Evolutionary conservation across 2,888 invertebrate genomes (phyloP).

Genomic region (Microchrysa polita): DNA sequence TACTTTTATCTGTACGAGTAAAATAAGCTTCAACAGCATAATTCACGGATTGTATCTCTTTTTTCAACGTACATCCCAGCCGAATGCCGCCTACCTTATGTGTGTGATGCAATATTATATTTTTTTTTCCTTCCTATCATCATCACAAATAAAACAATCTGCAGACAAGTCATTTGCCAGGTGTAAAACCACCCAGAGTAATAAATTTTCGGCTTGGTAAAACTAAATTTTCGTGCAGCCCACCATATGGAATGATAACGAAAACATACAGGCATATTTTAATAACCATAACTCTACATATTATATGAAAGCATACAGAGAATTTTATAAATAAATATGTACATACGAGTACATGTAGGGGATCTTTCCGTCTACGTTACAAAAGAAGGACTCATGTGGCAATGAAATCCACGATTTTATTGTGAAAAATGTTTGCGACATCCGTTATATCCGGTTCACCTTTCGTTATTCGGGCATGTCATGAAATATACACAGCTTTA

Average conservation of each 20-base stretch:
- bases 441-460: conserved; percentile 39
- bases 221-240: conserved; percentile 33
- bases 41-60: not conserved
- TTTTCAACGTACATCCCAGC: not conserved
- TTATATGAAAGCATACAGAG: not conserved
- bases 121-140: not conserved
- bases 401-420: conserved; percentile 31
- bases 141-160: conserved; percentile 40
- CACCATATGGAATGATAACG: conserved; percentile 15
- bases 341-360: conserved; percentile 7
- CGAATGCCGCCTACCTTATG: not conserved
- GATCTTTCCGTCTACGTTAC: not conserved
- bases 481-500: conserved; percentile 6
- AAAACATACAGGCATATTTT: no score
- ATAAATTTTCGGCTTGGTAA: conserved; percentile 40
- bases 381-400: conserved; percentile 1
- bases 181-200: conserved; percentile 34
- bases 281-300: no score
- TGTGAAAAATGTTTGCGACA: conserved; percentile 42
- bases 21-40: conserved; percentile 35
- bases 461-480: conserved; percentile 29
- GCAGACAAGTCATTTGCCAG: conserved; percentile 45
- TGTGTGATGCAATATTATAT: not conserved
- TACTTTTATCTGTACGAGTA: conserved; percentile 23
- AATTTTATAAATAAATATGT: not conserved